Evolutionary conservation across 2,888 invertebrate species (phyloP).

Genomic region (Spicauda simplicius): DNA sequence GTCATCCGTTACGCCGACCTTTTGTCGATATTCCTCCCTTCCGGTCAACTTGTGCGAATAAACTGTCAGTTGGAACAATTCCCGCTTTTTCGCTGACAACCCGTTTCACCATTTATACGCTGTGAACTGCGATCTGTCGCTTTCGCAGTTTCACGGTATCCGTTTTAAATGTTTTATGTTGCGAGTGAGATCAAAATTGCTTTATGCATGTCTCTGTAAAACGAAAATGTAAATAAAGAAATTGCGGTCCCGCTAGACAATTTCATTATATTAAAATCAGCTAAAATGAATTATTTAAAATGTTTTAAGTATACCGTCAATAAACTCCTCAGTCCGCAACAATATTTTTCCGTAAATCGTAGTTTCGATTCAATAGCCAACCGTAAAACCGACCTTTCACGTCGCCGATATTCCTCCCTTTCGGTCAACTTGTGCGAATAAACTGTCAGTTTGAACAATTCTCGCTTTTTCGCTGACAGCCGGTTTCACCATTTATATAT

Average conservation of each 20-base stretch:
- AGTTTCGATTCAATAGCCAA: slow-evolving; percentile 32
- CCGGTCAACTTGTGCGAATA: slow-evolving; percentile 42
- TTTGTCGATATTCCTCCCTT: slow-evolving; percentile 31
- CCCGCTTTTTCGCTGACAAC: slow-evolving; percentile 38
- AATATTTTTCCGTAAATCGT: slow-evolving; percentile 21
- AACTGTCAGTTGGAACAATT: slow-evolving; percentile 43
- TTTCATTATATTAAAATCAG: no score
- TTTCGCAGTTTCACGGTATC: slow-evolving; percentile 36
- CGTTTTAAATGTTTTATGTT: slow-evolving; percentile 18
- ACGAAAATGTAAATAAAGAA: no score
- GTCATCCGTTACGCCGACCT: slow-evolving; percentile 33
- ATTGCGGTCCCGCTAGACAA: no score
- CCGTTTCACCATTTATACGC: slow-evolving; percentile 22
- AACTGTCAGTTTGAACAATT: slow-evolving; percentile 43
- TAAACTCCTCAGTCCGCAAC: no score
- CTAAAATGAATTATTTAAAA: no score
- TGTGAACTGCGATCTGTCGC: slow-evolving; percentile 20
- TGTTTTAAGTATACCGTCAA: no score
- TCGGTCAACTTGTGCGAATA: slow-evolving; percentile 42
- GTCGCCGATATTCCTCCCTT: slow-evolving; percentile 29
- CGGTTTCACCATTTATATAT: slow-evolving; percentile 23
- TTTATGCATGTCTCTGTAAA: no score
- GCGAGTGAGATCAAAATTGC: no score
- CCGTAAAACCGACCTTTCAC: slow-evolving; percentile 34
- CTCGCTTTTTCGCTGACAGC: slow-evolving; percentile 38